Conservation (phyloP, 2,888 invertebrate species). For the Cerceris rybyensis region DNA sequence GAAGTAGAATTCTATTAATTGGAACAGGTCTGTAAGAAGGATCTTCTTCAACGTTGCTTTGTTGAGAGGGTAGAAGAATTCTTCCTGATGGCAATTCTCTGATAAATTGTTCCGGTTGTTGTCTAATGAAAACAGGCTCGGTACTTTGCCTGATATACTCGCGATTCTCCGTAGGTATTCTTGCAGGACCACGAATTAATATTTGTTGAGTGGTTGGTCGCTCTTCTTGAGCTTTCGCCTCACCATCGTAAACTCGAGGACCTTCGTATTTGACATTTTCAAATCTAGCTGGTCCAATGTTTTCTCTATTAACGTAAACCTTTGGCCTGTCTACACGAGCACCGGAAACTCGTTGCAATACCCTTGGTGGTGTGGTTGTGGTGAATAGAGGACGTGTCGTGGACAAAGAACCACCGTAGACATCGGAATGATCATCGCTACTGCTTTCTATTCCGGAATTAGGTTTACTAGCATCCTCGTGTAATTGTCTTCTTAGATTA, state of each 20-base stretch:
- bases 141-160: constrained; percentile 73
- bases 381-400: constrained; percentile 87
- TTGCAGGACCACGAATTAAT: constrained; percentile 64
- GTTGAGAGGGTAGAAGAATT: constrained; percentile 68
- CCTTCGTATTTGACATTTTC: constrained; percentile 71
- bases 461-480: constrained; percentile 83
- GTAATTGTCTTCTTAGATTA: constrained; percentile 85
- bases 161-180: constrained; percentile 58
- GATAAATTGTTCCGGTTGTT: constrained; percentile 71
- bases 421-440: constrained; percentile 87
- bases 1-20: constrained; percentile 69
- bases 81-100: constrained; percentile 72
- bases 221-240: constrained; percentile 72
- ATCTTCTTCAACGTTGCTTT: constrained; percentile 70
- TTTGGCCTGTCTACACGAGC: constrained; percentile 73
- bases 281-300: constrained; percentile 74
- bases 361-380: constrained; percentile 85
- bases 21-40: constrained; percentile 69
- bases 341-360: constrained; percentile 80
- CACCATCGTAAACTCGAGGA: constrained; percentile 70
- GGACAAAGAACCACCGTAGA: constrained; percentile 86
- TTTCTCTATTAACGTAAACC: constrained; percentile 71
- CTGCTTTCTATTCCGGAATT: constrained; percentile 65
- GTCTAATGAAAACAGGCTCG: constrained; percentile 75
- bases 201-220: constrained; percentile 72